A percentile compares a stretch with the other conserved stretches of the same genome.
phyloP scores from a whole-genome alignment of 2,113 vertebrate genomes.

The Pelecanoides urinatrix region DNA sequence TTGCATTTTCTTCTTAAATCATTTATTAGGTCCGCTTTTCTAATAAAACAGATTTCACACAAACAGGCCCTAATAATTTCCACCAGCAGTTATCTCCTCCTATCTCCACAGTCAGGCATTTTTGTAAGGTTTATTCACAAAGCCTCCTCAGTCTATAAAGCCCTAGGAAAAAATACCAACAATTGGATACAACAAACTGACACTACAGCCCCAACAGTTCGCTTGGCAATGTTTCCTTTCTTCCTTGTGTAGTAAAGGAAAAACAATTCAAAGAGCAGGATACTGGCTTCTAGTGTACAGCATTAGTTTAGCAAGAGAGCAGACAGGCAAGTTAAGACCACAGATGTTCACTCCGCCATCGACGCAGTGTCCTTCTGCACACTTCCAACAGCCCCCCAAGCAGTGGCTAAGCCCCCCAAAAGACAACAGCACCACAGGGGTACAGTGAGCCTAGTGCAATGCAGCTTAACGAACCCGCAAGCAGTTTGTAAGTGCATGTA shows the following conservation, averaged over 20 bases:
- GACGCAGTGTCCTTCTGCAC: not conserved
- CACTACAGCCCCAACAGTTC: not conserved
- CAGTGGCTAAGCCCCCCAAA: accelerated
- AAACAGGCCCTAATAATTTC: not conserved
- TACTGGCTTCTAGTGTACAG: not conserved
- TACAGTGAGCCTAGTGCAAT: accelerated
- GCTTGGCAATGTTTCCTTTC: not conserved
- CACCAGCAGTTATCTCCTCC: not conserved
- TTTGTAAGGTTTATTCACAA: not conserved
- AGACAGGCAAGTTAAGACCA: not conserved
- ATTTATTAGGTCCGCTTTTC: not conserved
- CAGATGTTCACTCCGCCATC: too few relatives aligned
- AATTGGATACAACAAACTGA: not conserved
- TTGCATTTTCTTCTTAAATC: not conserved
- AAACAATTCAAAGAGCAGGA: not conserved
- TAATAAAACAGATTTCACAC: not conserved
- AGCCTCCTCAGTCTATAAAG: not conserved
- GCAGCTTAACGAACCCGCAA: not conserved
- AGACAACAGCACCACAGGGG: not conserved
- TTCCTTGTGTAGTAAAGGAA: not conserved
- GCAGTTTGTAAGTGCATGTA: accelerated
- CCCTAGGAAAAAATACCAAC: not conserved
- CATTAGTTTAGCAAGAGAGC: not conserved
- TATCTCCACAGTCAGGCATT: not conserved
- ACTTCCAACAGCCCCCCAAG: not conserved